Percentiles rank a stretch among this genome's conserved stretches.
Evolutionary conservation across 2,888 invertebrate genomes (phyloP).

Genomic region (Drosophila pseudotalamancana): DNA sequence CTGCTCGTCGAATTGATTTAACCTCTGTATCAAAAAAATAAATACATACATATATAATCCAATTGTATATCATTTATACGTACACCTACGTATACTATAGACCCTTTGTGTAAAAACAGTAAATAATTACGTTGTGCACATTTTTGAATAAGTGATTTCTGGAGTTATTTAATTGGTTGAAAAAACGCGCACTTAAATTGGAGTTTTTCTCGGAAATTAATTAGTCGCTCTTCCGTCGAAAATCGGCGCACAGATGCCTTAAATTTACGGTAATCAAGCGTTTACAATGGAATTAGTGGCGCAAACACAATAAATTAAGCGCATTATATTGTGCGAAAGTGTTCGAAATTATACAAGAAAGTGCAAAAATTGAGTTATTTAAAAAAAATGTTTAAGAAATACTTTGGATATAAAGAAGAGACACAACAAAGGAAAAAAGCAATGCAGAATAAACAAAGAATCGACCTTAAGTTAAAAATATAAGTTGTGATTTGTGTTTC

Average conservation of each 20-base stretch:
- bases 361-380: neutral
- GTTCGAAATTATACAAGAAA: neutral
- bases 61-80: neutral
- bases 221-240: slow-evolving; percentile 12
- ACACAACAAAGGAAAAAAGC: neutral
- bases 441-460: slow-evolving; percentile 3
- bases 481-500: too few relatives aligned
- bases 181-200: slow-evolving; percentile 19
- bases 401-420: neutral
- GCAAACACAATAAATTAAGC: slow-evolving; percentile 15
- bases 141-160: slow-evolving; percentile 15
- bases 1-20: slow-evolving; percentile 47
- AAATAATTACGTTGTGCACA: slow-evolving; percentile 11
- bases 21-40: slow-evolving; percentile 1
- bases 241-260: slow-evolving; percentile 13
- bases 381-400: neutral
- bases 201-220: neutral
- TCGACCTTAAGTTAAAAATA: neutral
- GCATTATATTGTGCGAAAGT: slow-evolving; percentile 21
- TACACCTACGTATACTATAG: slow-evolving; percentile 16
- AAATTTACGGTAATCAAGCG: slow-evolving; percentile 41
- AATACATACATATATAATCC: neutral
- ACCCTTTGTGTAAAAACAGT: slow-evolving; percentile 19
- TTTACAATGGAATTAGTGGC: slow-evolving; percentile 5
- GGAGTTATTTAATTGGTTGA: slow-evolving; percentile 5